Percentiles rank a stretch among this genome's conserved stretches.
Conservation (phyloP, 2,797 vertebrate species). For the Agapornis canus region DNA sequence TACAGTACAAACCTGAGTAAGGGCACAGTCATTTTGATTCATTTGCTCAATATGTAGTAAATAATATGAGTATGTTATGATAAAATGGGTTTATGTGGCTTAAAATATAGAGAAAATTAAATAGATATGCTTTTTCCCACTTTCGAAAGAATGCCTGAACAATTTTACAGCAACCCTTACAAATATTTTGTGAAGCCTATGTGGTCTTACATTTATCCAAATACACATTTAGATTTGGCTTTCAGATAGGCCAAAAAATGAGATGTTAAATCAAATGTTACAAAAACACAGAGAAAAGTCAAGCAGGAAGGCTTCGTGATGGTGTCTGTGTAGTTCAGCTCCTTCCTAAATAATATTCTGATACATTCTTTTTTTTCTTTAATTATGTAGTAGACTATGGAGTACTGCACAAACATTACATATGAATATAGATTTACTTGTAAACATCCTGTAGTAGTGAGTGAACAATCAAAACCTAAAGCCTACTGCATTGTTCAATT, state of each 20-base stretch:
- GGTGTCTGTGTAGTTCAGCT: neutral
- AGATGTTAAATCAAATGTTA: neutral
- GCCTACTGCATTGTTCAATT: slow-evolving; percentile 15
- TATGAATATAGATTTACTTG: neutral
- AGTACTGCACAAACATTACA: neutral
- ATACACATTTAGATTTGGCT: neutral
- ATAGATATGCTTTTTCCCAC: neutral
- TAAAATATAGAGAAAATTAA: neutral
- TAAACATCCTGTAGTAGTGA: neutral
- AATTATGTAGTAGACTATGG: neutral
- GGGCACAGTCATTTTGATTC: neutral
- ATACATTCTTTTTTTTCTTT: neutral
- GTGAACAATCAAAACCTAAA: neutral
- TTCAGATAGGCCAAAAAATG: neutral
- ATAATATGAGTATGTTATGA: neutral
- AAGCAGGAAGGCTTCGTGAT: neutral
- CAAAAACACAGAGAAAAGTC: neutral
- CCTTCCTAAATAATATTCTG: neutral
- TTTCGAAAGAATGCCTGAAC: neutral
- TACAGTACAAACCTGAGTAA: neutral
- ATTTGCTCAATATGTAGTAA: neutral
- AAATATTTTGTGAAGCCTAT: neutral
- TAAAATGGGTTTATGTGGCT: neutral
- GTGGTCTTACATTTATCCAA: neutral
- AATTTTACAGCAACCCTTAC: neutral